Conservation (phyloP, 2,113 vertebrate genomes). For the Monopterus albus region DNA sequence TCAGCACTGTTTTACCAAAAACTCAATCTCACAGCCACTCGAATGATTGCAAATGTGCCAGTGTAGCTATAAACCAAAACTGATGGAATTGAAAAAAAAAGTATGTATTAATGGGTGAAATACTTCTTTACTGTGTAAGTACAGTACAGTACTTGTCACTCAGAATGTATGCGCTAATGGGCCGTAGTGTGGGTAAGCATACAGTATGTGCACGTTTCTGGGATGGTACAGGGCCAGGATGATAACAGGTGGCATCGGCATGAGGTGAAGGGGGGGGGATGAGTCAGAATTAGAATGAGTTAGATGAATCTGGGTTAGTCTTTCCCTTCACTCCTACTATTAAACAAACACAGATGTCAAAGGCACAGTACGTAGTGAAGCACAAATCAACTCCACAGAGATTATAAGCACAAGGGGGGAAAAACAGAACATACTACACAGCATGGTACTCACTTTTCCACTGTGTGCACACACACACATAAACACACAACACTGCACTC, state of each 20-base stretch:
- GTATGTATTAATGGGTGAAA: constrained; percentile 39
- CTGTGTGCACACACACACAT: constrained; percentile 17
- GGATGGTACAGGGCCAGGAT: constrained; percentile 68
- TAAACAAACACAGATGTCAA: constrained; percentile 55
- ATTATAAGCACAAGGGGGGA: constrained; percentile 36
- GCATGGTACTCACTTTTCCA: constrained; percentile 26
- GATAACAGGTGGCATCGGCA: constrained; percentile 53
- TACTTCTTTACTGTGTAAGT: constrained; percentile 45
- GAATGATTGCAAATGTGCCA: no score
- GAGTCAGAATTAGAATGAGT: constrained; percentile 58
- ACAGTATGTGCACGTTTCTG: constrained; percentile 67
- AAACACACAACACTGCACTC: constrained; percentile 34
- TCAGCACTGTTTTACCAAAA: background rate
- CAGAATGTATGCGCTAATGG: constrained; percentile 10
- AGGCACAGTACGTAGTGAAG: constrained; percentile 60
- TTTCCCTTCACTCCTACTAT: constrained; percentile 74
- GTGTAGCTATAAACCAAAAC: background rate
- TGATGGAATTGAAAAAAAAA: background rate
- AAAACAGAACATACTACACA: constrained; percentile 33
- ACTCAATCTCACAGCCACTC: background rate
- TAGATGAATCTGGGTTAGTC: constrained; percentile 65
- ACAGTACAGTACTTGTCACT: background rate
- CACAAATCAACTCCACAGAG: constrained; percentile 53
- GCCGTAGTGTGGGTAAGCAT: constrained; percentile 6
- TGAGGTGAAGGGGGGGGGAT: constrained; percentile 54